These are phyloP conservation scores for Chironomus tepperi DNA, from an alignment of 1,140 invertebrate genomes.

Conservation along the genomic window DNA sequence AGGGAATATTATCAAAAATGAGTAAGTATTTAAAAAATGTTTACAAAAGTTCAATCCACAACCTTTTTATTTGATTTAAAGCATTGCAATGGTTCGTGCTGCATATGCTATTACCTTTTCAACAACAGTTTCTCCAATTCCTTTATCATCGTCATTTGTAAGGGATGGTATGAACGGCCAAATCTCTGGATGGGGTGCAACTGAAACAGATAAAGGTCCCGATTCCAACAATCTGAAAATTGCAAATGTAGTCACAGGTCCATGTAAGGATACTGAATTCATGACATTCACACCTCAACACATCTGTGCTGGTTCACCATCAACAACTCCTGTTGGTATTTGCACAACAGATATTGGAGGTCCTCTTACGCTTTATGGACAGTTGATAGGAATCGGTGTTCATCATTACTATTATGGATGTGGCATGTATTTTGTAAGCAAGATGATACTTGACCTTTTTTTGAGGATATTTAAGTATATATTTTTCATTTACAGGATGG, in stretches of 20 bases:
- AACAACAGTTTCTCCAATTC: no score
- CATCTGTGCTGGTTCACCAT: neutral
- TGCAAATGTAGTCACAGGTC: neutral
- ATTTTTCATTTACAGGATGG: neutral
- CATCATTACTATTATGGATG: no score
- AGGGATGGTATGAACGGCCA: neutral
- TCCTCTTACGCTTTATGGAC: neutral
- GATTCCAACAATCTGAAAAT: neutral
- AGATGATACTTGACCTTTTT: neutral
- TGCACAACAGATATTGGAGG: neutral
- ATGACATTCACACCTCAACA: neutral
- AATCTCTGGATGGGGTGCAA: neutral
- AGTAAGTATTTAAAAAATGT: no score
- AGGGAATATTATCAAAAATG: no score
- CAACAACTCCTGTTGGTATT: neutral
- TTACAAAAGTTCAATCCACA: no score
- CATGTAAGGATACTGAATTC: neutral
- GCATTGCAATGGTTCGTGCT: no score
- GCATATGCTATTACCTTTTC: no score
- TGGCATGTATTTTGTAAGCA: neutral
- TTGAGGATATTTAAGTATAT: neutral
- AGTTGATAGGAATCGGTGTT: neutral
- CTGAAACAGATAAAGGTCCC: neutral
- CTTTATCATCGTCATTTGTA: no score
- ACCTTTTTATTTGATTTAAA: no score